Percentiles rank a stretch among this genome's conserved stretches.
Conservation (phyloP, 2,113 vertebrate genomes). For the Oncorhynchus clarkii region DNA sequence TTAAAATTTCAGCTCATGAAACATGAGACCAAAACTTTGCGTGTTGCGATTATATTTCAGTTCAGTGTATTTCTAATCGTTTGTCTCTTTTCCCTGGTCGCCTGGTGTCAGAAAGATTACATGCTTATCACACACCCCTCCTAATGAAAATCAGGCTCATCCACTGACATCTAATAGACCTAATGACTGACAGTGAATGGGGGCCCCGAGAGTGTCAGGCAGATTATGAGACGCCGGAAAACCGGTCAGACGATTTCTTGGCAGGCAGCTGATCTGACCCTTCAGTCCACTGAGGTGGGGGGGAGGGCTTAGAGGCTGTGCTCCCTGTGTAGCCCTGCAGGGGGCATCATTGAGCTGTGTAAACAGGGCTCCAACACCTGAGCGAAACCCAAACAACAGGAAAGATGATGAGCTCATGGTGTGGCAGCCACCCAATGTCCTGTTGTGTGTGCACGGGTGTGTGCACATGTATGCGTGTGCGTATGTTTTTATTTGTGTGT, state of each 20-base stretch:
- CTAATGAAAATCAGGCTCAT: background rate
- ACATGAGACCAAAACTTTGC: too few relatives aligned
- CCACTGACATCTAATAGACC: background rate
- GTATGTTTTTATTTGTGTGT: too few relatives aligned
- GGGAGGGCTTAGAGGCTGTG: background rate
- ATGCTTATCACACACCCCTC: conserved; percentile 66
- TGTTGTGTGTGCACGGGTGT: too few relatives aligned
- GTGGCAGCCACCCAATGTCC: too few relatives aligned
- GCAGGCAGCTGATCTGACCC: background rate
- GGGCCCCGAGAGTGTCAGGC: conserved; percentile 63
- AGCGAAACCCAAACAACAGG: too few relatives aligned
- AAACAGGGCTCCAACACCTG: background rate
- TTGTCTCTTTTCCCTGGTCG: conserved; percentile 52
- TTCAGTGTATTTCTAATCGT: too few relatives aligned
- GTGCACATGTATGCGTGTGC: too few relatives aligned
- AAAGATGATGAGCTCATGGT: too few relatives aligned
- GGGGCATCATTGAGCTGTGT: background rate
- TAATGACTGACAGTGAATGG: conserved; percentile 66
- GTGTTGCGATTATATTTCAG: too few relatives aligned
- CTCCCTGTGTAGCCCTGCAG: background rate
- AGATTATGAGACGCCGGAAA: conserved; percentile 66
- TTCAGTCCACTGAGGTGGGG: background rate
- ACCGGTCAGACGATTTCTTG: conserved; percentile 63
- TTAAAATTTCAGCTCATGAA: too few relatives aligned
- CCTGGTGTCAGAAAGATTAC: conserved; percentile 70